Base-by-base conservation (phyloP, 2,113 vertebrate genomes). In the Tinamus guttatus region DNA sequence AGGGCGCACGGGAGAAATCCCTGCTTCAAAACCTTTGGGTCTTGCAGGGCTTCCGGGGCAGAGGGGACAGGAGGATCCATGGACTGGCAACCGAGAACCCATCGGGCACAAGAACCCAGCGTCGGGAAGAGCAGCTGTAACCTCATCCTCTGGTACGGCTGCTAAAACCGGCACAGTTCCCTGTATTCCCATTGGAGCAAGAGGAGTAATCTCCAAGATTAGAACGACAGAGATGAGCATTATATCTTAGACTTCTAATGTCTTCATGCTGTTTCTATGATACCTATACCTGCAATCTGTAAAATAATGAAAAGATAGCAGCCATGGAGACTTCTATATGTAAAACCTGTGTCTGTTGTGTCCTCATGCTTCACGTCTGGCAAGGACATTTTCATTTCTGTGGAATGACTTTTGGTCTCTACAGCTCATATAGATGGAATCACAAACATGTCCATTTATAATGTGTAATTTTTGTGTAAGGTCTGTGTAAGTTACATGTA, bases 261-360 rank as follows among this genome's bases (percentile, higher is more conserved):
- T 27, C 38, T 89, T 63, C 59, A 62, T 70, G 18, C 52, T 79
- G 56, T 90, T 94, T 89, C 67, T 91, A 22, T 82, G 43, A 75
- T 86, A 84, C 25, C 13, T 21, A 41, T 47, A 88, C 38, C 73
- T 93, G 41, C n/a, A 92, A 71, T 59, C 36, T 14, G 38, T 54
- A 22, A 88, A 22, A 82, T 60, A 43, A 74, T 63, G 25, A 74
- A 81, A 87, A 13, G 0, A 22, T 27, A 76, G 40, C 49, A 70
- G 32, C 22, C 28, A 80, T n/a, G 22, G 51, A 89, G 40, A 9
- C 21, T 81, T 76, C 58, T 60, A 10, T 32, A 71, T 12, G 10
- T 4, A 73, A 65, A 59, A 4, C 47, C 34, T 63, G 25, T 49
- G 16, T 6, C 13, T 28, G 40, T 21, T 85, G 28, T 58, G 47